phyloP scores from a whole-genome alignment of 2,888 invertebrate genomes.

The Aleiodes leptofemur region DNA sequence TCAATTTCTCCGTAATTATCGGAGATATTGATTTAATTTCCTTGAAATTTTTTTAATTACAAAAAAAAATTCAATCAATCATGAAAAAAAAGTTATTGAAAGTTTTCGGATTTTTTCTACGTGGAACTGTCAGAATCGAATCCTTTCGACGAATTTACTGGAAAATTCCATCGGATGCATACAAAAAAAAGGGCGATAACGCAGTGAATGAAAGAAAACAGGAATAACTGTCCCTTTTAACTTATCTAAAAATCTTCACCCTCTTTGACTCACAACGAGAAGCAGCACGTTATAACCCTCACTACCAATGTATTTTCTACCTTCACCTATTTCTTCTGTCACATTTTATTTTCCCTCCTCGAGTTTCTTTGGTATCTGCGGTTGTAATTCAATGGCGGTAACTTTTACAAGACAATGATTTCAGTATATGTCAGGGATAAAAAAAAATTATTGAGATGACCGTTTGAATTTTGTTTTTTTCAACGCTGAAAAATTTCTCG shows the following conservation, averaged over 20 bases:
- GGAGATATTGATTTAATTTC: no score
- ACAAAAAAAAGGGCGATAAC: background rate
- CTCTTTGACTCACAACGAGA: conserved; percentile 8
- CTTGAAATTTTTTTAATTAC: no score
- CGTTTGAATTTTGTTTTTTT: conserved; percentile 17
- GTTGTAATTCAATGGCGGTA: conserved; percentile 67
- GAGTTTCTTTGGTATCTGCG: conserved; percentile 64
- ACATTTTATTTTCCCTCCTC: conserved; percentile 26
- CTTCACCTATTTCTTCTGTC: conserved; percentile 23
- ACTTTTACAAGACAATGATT: conserved; percentile 72
- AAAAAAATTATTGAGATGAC: conserved; percentile 71
- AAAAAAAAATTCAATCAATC: no score
- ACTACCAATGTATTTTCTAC: conserved; percentile 8
- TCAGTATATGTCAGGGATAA: conserved; percentile 64
- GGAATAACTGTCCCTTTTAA: conserved; percentile 14
- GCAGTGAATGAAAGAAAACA: background rate
- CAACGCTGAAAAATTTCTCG: no score
- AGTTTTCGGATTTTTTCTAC: background rate
- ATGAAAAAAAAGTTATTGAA: no score
- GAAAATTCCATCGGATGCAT: conserved; percentile 2
- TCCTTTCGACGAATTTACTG: conserved; percentile 11
- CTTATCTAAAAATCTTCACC: conserved; percentile 25
- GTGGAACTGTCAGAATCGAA: background rate
- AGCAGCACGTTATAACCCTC: conserved; percentile 13
- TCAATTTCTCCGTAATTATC: background rate